phyloP scores from a whole-genome alignment of 2,113 vertebrate genomes.

The Psittacara wagleri region DNA sequence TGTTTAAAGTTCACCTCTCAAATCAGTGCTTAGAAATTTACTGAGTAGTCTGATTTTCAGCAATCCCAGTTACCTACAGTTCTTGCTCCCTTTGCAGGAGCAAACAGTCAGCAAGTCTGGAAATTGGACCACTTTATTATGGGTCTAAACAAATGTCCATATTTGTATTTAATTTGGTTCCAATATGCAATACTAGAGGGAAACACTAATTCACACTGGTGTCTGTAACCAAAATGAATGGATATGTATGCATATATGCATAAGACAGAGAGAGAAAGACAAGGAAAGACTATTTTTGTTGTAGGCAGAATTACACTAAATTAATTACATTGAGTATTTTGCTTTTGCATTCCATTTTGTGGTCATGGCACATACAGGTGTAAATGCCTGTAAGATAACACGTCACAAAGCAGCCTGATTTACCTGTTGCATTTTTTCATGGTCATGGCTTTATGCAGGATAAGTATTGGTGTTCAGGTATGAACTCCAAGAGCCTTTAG shows the following conservation, averaged over 20 bases:
- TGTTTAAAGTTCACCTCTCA: not conserved
- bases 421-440: not conserved
- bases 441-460: not conserved
- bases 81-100: not conserved
- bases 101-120: not conserved
- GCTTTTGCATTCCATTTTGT: not conserved
- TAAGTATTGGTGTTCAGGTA: not conserved
- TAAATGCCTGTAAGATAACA: not conserved
- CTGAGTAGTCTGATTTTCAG: not conserved
- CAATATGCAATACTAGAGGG: not conserved
- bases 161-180: not conserved
- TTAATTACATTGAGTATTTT: not conserved
- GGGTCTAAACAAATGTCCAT: not conserved
- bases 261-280: not conserved
- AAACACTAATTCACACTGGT: not conserved
- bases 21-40: not conserved
- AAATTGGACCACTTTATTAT: not conserved
- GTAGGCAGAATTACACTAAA: not conserved
- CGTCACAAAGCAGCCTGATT: not conserved
- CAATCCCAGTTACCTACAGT: not conserved
- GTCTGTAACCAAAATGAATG: not conserved
- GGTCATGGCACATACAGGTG: not conserved
- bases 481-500: not conserved
- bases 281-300: not conserved
- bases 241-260: fast-evolving